Conservation (phyloP, 2,888 invertebrate genomes). For the Plebejus melissa region DNA sequence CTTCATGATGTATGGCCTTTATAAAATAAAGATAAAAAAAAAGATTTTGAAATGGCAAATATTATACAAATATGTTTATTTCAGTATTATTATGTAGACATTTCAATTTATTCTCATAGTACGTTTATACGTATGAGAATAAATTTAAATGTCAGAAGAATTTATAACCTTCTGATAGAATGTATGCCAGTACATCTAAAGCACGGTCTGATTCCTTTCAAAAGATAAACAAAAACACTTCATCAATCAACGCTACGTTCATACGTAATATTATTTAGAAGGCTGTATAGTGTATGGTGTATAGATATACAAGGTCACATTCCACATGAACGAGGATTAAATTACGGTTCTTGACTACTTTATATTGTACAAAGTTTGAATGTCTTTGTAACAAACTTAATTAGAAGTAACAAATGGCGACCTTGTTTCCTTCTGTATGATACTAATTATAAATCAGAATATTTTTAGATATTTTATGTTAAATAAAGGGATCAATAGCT, state of each 20-base stretch:
- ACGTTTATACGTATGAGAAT: too few species aligned
- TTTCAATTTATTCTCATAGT: neutral
- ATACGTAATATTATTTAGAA: neutral
- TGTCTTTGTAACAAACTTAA: neutral
- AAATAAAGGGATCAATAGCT: too few species aligned
- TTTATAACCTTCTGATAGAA: neutral
- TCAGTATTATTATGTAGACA: neutral
- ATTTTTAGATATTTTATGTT: neutral
- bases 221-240: conserved; percentile 11
- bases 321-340: conserved; percentile 1
- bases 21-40: too few species aligned
- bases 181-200: neutral
- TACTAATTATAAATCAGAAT: too few species aligned
- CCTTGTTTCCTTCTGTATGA: neutral
- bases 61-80: neutral
- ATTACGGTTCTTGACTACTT: conserved; percentile 2
- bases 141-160: too few species aligned
- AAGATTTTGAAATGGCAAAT: too few species aligned
- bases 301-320: conserved; percentile 8
- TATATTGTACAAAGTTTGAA: neutral
- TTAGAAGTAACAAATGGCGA: neutral
- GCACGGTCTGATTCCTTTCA: conserved; percentile 7
- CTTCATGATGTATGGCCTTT: too few species aligned
- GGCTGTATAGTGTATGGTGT: neutral
- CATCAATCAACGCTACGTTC: conserved; percentile 14